Percentiles rank a stretch among this genome's conserved stretches.
Evolutionary conservation across 2,888 invertebrate genomes (phyloP).

Genomic region (Acholoe squamosa): DNA sequence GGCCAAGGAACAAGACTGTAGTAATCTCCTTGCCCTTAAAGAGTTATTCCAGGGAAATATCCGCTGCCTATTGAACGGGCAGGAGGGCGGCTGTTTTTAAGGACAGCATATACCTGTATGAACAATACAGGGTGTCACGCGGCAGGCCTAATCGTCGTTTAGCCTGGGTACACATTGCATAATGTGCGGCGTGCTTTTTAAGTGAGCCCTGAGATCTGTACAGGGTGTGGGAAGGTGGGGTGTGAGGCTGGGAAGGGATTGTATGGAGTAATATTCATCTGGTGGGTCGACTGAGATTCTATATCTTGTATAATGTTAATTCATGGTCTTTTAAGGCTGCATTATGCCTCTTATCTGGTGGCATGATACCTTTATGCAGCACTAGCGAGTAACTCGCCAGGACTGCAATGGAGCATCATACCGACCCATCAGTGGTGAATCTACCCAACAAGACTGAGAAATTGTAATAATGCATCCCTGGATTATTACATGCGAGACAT

Average conservation of each 20-base stretch:
- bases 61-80: not conserved
- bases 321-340: too few species aligned
- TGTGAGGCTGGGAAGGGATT: not conserved
- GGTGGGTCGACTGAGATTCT: not conserved
- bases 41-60: constrained; percentile 52
- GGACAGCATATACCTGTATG: not conserved
- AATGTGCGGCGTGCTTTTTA: constrained; percentile 40
- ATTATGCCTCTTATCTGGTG: too few species aligned
- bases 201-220: not conserved
- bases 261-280: not conserved
- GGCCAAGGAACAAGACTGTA: too few species aligned
- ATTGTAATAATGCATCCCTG: too few species aligned
- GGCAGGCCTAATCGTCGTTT: constrained; percentile 13
- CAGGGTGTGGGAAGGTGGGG: not conserved
- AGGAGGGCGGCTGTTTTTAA: not conserved
- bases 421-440: too few species aligned
- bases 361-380: too few species aligned
- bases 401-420: too few species aligned
- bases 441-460: too few species aligned
- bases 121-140: not conserved
- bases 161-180: constrained; percentile 33
- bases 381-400: too few species aligned
- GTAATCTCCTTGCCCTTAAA: too few species aligned
- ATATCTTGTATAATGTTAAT: not conserved
- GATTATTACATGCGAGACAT: too few species aligned